Evolutionary conservation across 2,113 vertebrate genomes (phyloP).

Genomic region (Labrus mixtus): DNA sequence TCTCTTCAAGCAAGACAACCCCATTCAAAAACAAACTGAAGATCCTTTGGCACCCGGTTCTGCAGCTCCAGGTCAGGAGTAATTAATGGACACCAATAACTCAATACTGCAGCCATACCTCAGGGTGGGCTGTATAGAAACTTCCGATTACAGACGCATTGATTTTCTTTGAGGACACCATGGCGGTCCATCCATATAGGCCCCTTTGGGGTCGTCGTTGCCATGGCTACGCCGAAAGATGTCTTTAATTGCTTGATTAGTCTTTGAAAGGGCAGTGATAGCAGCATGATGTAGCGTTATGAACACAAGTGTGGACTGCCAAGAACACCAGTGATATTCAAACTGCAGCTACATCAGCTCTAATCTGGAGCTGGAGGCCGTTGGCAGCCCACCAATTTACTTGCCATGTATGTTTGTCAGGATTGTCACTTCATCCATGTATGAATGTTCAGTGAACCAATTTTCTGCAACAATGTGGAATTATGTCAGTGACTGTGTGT

Average conservation of each 20-base stretch:
- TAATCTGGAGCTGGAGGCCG: constrained; percentile 58
- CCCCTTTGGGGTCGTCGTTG: constrained; percentile 37
- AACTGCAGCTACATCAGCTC: constrained; percentile 42
- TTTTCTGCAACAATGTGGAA: constrained; percentile 53
- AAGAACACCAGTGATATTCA: constrained; percentile 64
- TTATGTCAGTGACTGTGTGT: constrained; percentile 6
- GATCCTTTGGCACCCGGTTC: constrained; percentile 29
- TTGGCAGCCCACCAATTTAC: constrained; percentile 74
- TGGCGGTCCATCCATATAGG: constrained; percentile 32
- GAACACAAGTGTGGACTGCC: constrained; percentile 71
- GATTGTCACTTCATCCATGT: constrained; percentile 65
- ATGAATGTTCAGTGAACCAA: constrained; percentile 67
- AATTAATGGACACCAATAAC: constrained; percentile 68
- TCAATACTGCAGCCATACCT: constrained; percentile 59
- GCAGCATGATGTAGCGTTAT: constrained; percentile 61
- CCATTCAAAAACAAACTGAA: constrained; percentile 30
- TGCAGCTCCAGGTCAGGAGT: constrained; percentile 58
- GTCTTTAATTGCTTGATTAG: constrained; percentile 78
- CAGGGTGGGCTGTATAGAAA: constrained; percentile 46
- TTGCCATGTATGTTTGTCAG: constrained; percentile 67
- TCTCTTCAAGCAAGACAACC: neutral
- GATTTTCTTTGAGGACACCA: constrained; percentile 65
- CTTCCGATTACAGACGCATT: constrained; percentile 66
- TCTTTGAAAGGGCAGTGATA: constrained; percentile 71
- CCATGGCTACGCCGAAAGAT: constrained; percentile 64